Conservation (phyloP, 2,797 vertebrate species). For the Neosilurus hyrtlii region DNA sequence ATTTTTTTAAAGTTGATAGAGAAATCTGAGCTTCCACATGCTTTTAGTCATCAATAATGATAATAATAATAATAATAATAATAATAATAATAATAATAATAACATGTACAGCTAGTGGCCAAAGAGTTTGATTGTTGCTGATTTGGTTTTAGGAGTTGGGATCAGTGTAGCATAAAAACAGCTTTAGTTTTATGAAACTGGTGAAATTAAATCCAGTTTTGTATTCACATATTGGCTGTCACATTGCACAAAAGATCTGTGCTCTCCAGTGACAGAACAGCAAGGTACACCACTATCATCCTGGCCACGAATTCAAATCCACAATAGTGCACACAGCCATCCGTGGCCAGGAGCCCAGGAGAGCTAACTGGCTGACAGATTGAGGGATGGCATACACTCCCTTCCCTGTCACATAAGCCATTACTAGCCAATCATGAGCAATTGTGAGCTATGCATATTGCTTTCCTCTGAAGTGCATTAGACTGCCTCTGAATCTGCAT, state of each 20-base stretch:
- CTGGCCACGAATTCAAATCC: too few relatives aligned
- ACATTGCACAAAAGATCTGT: neutral
- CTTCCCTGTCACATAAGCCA: too few relatives aligned
- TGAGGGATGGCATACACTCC: too few relatives aligned
- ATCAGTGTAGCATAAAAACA: neutral
- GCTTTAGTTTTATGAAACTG: neutral
- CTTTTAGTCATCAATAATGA: neutral
- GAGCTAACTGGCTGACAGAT: too few relatives aligned
- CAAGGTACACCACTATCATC: too few relatives aligned
- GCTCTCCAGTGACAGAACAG: too few relatives aligned
- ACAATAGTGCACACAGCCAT: too few relatives aligned
- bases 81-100: neutral
- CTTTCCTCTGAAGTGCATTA: too few relatives aligned
- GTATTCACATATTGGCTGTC: neutral
- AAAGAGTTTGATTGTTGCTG: neutral
- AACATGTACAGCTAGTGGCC: neutral
- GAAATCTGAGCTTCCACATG: neutral
- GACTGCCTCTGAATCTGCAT: too few relatives aligned
- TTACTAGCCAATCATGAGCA: too few relatives aligned
- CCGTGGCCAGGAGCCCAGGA: too few relatives aligned
- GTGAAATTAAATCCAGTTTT: neutral
- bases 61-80: neutral
- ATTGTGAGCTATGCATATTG: too few relatives aligned
- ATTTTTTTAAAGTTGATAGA: neutral
- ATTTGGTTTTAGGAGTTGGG: neutral